Conservation (phyloP, 2,888 invertebrate species). For the Tenthredo notha region DNA sequence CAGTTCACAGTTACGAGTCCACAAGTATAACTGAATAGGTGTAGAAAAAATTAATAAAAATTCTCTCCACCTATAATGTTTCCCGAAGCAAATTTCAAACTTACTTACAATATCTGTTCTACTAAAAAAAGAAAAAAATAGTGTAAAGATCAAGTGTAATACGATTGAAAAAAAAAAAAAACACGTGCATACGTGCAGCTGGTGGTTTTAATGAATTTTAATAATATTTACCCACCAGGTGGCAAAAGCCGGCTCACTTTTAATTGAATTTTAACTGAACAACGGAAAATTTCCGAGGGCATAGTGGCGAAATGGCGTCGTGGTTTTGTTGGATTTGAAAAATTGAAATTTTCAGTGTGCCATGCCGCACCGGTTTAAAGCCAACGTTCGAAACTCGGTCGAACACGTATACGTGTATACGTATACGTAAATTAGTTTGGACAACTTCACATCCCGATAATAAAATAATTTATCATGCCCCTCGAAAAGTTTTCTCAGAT, state of each 20-base stretch:
- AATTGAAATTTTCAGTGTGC: slow-evolving; percentile 23
- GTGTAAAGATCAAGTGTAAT: neutral
- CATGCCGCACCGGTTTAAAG: neutral
- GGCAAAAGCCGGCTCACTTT: slow-evolving; percentile 45
- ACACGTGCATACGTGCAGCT: slow-evolving; percentile 17
- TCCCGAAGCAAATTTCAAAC: neutral
- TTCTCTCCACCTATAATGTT: neutral
- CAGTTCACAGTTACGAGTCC: neutral
- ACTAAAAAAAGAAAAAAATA: neutral
- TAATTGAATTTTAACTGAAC: slow-evolving; percentile 46
- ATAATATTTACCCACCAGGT: slow-evolving; percentile 42
- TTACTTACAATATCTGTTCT: neutral
- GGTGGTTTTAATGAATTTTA: slow-evolving; percentile 44
- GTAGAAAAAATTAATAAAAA: neutral
- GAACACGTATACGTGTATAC: neutral
- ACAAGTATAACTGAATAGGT: neutral
- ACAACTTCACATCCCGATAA: slow-evolving; percentile 5
- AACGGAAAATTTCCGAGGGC: slow-evolving; percentile 42
- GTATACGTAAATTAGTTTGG: slow-evolving; percentile 14
- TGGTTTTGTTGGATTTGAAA: slow-evolving; percentile 43
- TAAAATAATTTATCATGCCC: slow-evolving; percentile 24
- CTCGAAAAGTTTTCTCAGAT: neutral
- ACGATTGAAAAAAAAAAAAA: neutral
- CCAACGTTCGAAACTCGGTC: neutral
- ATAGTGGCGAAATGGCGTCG: slow-evolving; percentile 11